Base-by-base conservation (phyloP, 2,113 vertebrate genomes). In the Corythornis cristatus region DNA sequence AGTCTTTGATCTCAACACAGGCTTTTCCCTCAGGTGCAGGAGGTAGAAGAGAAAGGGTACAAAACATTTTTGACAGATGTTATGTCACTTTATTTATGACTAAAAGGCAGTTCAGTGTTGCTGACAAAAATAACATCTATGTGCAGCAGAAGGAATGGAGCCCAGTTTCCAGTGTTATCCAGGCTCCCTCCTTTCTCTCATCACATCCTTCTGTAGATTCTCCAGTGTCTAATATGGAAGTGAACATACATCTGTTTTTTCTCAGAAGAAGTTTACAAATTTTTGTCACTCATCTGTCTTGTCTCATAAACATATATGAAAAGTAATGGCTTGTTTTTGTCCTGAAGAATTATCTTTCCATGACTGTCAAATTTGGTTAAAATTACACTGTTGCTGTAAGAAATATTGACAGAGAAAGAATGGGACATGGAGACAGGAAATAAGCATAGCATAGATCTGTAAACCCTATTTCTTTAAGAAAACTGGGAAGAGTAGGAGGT, bases 321-420 rank as follows among this genome's bases (percentile, higher is more conserved):
- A 92, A 79, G 35, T 67, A 89, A 91, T 45, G 54, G 89, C 74
- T 93, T 89, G 67, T 80, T 65, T 95, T 94, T 90, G 28, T 84
- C 83, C 74, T 62, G 42, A 72, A 87, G 66, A 84, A 65, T 92
- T 87, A 92, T 92, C 18, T 75, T 86, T 60, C 50, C 80, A 21
- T 95, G 80, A 88, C 42, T 92, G 82, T 89, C 91, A 92, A 89
- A 96, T 92, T 93, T 89, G 40, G 43, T 93, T 92, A 91, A 93
- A 91, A 89, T 57, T 84, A 9, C 58, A n/a, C 58, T 25, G 20
- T 31, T 75, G 20, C 29, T 82, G 6, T 17, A 60, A 81, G 53
- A 95, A 81, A 64, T 78, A 92, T 68, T 84, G 77, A 35, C 70
- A 89, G 28, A 46, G 42, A 77, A 94, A 84, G 25, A 89, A 81